phyloP scores from a whole-genome alignment of 2,113 vertebrate species.

The Saguinus imperator region DNA sequence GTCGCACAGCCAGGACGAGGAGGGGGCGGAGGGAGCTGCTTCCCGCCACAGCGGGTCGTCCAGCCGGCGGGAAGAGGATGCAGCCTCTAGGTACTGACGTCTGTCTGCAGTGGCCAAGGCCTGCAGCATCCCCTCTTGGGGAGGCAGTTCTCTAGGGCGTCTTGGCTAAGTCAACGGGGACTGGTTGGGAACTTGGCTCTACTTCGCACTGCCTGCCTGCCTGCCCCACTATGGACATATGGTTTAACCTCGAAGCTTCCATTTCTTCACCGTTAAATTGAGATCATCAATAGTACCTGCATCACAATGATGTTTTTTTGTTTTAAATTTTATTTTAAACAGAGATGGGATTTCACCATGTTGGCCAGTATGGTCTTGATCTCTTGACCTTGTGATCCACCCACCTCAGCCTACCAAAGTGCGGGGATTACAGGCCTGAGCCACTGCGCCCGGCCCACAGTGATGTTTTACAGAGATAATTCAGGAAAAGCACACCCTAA shows the following conservation, averaged over 20 bases:
- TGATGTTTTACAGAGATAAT: background rate
- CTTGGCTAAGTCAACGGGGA: background rate
- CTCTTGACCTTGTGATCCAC: too few species aligned
- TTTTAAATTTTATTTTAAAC: too few species aligned
- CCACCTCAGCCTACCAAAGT: too few species aligned
- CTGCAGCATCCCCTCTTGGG: too few species aligned
- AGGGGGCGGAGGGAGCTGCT: background rate
- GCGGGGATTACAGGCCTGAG: too few species aligned
- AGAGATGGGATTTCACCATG: too few species aligned
- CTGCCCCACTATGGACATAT: background rate
- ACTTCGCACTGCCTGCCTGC: background rate
- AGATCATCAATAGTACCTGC: background rate
- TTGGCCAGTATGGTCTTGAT: too few species aligned
- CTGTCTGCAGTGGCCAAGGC: background rate
- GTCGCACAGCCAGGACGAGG: background rate
- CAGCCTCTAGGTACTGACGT: background rate
- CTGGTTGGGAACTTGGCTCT: background rate
- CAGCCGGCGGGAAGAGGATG: background rate
- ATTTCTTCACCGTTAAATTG: constrained; percentile 4
- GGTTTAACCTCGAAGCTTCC: background rate
- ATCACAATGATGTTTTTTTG: background rate
- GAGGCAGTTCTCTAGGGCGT: background rate
- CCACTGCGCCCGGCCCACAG: background rate
- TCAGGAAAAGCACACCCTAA: constrained; percentile 53
- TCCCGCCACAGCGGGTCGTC: background rate